A percentile compares a stretch with the other conserved stretches of the same genome.
These are phyloP conservation scores for Decapterus maruadsi DNA, from an alignment of 2,797 vertebrate species.

Conservation along the genomic window DNA sequence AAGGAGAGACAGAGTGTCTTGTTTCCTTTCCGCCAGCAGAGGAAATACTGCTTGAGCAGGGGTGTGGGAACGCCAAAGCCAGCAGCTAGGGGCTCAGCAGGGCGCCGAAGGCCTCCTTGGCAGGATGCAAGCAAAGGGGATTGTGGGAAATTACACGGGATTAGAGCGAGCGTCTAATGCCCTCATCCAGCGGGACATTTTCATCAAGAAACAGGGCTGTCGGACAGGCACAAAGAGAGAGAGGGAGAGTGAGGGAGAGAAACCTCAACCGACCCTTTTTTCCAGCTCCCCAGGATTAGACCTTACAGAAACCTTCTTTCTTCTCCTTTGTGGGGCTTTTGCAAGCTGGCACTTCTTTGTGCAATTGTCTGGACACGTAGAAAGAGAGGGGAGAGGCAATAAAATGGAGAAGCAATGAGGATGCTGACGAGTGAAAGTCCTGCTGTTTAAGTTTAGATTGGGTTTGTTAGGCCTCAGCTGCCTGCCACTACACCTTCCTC, in stretches of 20 bases:
- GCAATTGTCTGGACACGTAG: constrained; percentile 44
- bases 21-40: constrained; percentile 69
- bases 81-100: constrained; percentile 77
- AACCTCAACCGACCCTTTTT: constrained; percentile 68
- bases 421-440: constrained; percentile 50
- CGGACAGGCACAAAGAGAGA: constrained; percentile 73
- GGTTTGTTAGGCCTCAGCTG: constrained; percentile 27
- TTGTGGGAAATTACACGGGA: constrained; percentile 89
- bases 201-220: constrained; percentile 81
- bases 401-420: constrained; percentile 43
- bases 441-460: constrained; percentile 59
- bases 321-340: constrained; percentile 67
- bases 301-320: constrained; percentile 66
- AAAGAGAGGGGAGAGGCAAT: constrained; percentile 42
- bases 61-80: constrained; percentile 81
- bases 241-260: constrained; percentile 42
- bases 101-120: constrained; percentile 83
- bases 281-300: constrained; percentile 70
- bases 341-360: constrained; percentile 60
- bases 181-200: constrained; percentile 83
- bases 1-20: constrained; percentile 59
- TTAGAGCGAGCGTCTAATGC: constrained; percentile 85
- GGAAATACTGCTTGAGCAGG: constrained; percentile 75
- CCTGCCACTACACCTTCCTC: not conserved
- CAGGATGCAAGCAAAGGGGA: constrained; percentile 84